phyloP scores from a whole-genome alignment of 2,888 invertebrate genomes.

The Mystacides longicornis region DNA sequence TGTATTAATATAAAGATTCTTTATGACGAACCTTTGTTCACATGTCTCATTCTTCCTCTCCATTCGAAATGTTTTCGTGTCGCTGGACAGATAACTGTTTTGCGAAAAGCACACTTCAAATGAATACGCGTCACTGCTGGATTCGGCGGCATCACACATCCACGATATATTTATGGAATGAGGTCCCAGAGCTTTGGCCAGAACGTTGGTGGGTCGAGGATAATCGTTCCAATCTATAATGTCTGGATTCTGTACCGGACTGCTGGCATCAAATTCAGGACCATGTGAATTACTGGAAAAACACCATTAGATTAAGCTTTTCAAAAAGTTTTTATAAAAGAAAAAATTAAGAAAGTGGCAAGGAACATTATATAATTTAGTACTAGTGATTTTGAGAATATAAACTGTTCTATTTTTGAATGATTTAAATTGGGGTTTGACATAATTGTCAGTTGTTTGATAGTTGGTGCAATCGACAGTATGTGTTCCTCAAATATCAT shows the following conservation, averaged over 20 bases:
- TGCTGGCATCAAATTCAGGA: not conserved
- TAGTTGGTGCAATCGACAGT: too few relatives aligned
- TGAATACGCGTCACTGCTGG: constrained; percentile 15
- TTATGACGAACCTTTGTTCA: not conserved
- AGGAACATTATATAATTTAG: not conserved
- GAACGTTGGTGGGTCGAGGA: constrained; percentile 11
- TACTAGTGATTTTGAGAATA: too few relatives aligned
- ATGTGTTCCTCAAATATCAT: too few relatives aligned
- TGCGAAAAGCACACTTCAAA: constrained; percentile 21
- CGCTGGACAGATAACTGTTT: not conserved
- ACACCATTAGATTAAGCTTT: too few relatives aligned
- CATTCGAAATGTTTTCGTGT: not conserved
- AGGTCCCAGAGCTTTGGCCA: constrained; percentile 24
- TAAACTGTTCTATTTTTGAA: too few relatives aligned
- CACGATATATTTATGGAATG: constrained; percentile 35
- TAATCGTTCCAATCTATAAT: not conserved
- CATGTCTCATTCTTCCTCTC: not conserved
- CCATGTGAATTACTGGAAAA: not conserved
- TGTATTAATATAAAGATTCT: not conserved
- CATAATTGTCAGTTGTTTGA: too few relatives aligned
- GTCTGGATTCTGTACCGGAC: constrained; percentile 2
- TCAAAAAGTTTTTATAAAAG: not conserved
- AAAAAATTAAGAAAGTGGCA: not conserved
- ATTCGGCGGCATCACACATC: constrained; percentile 32
- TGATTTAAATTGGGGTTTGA: too few relatives aligned